Base-by-base conservation (phyloP, 2,888 invertebrate genomes). In the Orthosia incerta region DNA sequence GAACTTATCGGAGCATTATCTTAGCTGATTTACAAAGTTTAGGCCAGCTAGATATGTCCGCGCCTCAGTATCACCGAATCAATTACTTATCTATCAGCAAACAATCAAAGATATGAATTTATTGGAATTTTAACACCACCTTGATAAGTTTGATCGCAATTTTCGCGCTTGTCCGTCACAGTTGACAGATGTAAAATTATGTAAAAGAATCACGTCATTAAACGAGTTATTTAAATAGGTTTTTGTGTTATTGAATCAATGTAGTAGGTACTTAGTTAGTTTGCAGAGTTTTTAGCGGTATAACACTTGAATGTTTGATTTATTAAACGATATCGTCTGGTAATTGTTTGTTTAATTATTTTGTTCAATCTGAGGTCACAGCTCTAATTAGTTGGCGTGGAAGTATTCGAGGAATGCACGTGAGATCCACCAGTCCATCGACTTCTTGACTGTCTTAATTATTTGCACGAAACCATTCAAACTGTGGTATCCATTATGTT, bases 381-480 rank as follows among this genome's bases (percentile, higher is more conserved):
- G 75, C 63, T 86, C 86, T 89, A 91, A 91, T 91, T 91, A 91
- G 82, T 82, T 89, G 76, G 88, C 90, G 88, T 90, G 87, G 80
- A 92, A 90, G 85, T 84, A 94, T 93, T 91, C 84, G 86, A 62
- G 91, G 94, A 93, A 95, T 95, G 94, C 89, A 89, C 88, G 89
- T 85, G 91, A 92, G 92, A 93, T 93, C 91, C 91, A 89, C 75
- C 80, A 87, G 87, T 89, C 89, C 88, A 90, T 90, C 89, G 89
- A 87, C 88, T 88, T 90, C 86, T 88, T 89, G 89, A 89, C 87
- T 86, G 88, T 86, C 89, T 79, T 82, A 87, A 92, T 93, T 92
- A 91, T 90, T 90, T 80, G 91, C 93, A 93, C 93, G 92, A 92
- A 92, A 89, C 85, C 68, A 75, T 79, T 80, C 69, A 72, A 78